Evolutionary conservation across 2,113 vertebrate genomes (phyloP).

Genomic region (Dicerorhinus sumatrensis): DNA sequence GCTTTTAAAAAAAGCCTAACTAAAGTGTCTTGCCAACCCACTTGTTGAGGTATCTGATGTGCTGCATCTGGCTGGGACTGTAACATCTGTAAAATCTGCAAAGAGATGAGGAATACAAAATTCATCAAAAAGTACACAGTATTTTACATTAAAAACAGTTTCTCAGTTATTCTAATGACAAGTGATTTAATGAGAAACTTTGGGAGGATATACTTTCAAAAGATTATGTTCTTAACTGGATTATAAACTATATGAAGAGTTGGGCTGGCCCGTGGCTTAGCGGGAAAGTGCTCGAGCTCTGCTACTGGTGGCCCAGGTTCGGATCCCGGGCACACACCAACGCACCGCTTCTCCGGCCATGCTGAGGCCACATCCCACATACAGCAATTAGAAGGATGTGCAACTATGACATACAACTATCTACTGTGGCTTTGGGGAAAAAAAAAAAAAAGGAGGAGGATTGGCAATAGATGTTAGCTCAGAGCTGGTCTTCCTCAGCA

Average conservation of each 20-base stretch:
- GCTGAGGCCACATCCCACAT: too few relatives aligned
- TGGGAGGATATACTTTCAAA: constrained; percentile 4
- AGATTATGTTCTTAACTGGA: neutral
- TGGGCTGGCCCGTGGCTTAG: too few relatives aligned
- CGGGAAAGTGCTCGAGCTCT: too few relatives aligned
- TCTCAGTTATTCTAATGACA: constrained; percentile 41
- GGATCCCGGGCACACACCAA: too few relatives aligned
- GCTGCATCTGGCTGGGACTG: constrained; percentile 94
- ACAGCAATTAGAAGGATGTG: too few relatives aligned
- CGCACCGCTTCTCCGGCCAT: too few relatives aligned
- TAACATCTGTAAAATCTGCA: constrained; percentile 94
- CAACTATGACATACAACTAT: too few relatives aligned
- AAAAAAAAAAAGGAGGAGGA: too few relatives aligned
- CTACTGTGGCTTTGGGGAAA: too few relatives aligned
- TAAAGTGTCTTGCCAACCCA: constrained; percentile 98
- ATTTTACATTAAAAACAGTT: constrained; percentile 31
- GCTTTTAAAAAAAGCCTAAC: constrained; percentile 92
- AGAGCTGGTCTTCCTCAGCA: too few relatives aligned
- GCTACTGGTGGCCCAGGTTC: too few relatives aligned
- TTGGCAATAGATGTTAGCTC: too few relatives aligned
- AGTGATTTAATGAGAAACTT: constrained; percentile 37
- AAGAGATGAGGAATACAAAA: constrained; percentile 68
- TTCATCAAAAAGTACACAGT: neutral
- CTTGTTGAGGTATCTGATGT: constrained; percentile 93
- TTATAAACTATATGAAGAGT: neutral